Base-by-base conservation (phyloP, 1,140 invertebrate species). In the Armadillidium nasatum region DNA sequence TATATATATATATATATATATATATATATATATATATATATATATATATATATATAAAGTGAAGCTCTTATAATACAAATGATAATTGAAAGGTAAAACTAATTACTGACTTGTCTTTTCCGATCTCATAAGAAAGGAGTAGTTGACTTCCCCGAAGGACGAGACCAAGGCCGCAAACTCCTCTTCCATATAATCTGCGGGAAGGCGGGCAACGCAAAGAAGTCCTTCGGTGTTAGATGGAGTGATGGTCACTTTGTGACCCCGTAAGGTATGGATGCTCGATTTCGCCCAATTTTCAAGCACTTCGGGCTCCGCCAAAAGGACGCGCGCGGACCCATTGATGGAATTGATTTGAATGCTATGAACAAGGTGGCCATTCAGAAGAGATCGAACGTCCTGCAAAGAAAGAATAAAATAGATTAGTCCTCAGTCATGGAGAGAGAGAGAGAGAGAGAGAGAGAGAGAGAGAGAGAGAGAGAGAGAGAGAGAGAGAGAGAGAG, bases 201-300 rank as follows among this genome's bases (percentile, higher is more conserved):
- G 88, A 15, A 89, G 82, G 50, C 88, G 83, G 10, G 87, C 87
- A 4, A 89, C 83, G 81, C 88, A 89, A 7, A 89, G 82, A 73
- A 88, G 83, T 79, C 86, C 86, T 74, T 88, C 87, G 13, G 86
- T 87, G 33, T 84, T 84, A 23, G 86, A 86, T 7, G 87, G 84
- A 15, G 82, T 82, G 50, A 88, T 83, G 74, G 85, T 83, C 13
- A 87, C 83, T 45, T 85, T 81, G 80, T 86, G 85, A 21, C 85
- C 85, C n/a, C 85, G 78, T 13, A 86, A 79, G 11, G 83, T 82
- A 73, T 85, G 85, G 44, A 70, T 72, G 9, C 22, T 74, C 11
- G 76, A 72, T n/a, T 69, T 68, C 3, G 78, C 75, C 79, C 76
- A 79, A 43, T 80, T 77, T 74, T 82, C 79, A 21, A 79, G 70